Evolutionary conservation across 2,888 invertebrate genomes (phyloP).

Genomic region (Leptogaster cylindrica): DNA sequence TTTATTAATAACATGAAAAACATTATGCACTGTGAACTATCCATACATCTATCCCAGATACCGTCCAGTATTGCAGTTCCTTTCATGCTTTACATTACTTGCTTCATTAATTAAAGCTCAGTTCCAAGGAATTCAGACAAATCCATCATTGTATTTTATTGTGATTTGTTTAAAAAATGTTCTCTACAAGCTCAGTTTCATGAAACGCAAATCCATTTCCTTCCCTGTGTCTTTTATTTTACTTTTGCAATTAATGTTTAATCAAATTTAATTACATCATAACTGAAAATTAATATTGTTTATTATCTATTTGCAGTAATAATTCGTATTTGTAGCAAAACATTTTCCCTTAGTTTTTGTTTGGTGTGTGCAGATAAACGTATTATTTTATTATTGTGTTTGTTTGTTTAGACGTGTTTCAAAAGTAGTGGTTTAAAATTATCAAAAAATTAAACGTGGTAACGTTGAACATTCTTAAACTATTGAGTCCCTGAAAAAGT

Average conservation of each 20-base stretch:
- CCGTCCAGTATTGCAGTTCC: constrained; percentile 19
- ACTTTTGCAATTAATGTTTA: constrained; percentile 17
- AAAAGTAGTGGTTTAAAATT: too few relatives aligned
- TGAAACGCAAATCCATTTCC: constrained; percentile 34
- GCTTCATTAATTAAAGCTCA: constrained; percentile 32
- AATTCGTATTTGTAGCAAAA: background rate
- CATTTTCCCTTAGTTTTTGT: constrained; percentile 32
- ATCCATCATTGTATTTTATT: constrained; percentile 19
- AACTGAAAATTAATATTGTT: too few relatives aligned
- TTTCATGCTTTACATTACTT: constrained; percentile 21
- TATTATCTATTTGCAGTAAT: too few relatives aligned
- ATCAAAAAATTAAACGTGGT: too few relatives aligned
- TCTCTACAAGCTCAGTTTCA: constrained; percentile 28
- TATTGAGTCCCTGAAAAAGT: too few relatives aligned
- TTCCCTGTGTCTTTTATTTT: constrained; percentile 48
- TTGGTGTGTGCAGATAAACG: too few relatives aligned
- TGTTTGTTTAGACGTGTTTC: too few relatives aligned
- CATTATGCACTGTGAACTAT: background rate
- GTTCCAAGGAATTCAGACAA: constrained; percentile 37
- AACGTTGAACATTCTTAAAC: too few relatives aligned
- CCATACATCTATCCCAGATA: constrained; percentile 15
- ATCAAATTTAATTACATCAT: background rate
- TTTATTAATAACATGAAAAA: background rate
- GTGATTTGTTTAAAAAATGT: constrained; percentile 9
- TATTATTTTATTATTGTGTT: too few relatives aligned